Percentiles rank a stretch among this genome's conserved stretches.
Evolutionary conservation across 1,140 invertebrate genomes (phyloP).

Genomic region (Heterodera schachtii): DNA sequence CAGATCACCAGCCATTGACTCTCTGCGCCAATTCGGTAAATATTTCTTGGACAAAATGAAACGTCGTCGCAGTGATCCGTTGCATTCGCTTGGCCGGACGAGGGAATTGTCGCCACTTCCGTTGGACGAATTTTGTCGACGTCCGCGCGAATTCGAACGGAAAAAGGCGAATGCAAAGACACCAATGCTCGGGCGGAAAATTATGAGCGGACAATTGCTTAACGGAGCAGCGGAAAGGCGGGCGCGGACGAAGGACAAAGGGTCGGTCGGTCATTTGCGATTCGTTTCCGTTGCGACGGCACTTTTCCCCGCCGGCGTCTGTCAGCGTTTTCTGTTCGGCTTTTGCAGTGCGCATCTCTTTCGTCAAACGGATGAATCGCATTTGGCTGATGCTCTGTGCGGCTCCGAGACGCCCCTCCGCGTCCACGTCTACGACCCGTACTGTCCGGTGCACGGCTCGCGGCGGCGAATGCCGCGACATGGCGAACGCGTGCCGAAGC

Average conservation of each 20-base stretch:
- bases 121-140: constrained; percentile 42
- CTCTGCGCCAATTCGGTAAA: constrained; percentile 50
- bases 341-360: constrained; percentile 61
- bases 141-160: constrained; percentile 27
- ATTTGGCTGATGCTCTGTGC: constrained; percentile 38
- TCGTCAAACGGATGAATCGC: constrained; percentile 44
- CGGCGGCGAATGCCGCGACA: constrained; percentile 40
- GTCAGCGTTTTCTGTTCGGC: no score
- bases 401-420: constrained; percentile 24
- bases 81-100: constrained; percentile 24
- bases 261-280: constrained; percentile 28
- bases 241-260: constrained; percentile 40
- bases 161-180: constrained; percentile 25
- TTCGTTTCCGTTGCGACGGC: no score
- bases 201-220: constrained; percentile 16
- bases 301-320: no score
- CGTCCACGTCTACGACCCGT: constrained; percentile 60
- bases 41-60: constrained; percentile 52
- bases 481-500: background rate
- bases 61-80: constrained; percentile 41
- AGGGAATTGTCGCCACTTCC: constrained; percentile 42
- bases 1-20: constrained; percentile 59
- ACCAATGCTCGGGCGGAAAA: background rate
- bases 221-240: background rate
- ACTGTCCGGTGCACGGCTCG: constrained; percentile 60